Percentiles rank a stretch among this genome's conserved stretches.
Evolutionary conservation across 2,797 vertebrate species (phyloP).

Genomic region (Huso huso): DNA sequence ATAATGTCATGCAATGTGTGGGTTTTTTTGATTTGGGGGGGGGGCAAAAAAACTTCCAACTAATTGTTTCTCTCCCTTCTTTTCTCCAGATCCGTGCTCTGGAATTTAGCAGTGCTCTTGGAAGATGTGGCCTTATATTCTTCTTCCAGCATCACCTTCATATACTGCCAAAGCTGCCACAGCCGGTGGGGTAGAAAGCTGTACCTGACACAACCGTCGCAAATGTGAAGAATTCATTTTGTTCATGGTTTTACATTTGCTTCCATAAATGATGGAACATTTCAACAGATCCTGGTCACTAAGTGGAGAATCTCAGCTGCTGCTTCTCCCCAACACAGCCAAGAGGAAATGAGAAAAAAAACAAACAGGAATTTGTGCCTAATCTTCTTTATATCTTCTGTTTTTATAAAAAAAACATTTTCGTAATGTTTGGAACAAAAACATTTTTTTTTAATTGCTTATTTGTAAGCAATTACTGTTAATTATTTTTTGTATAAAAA

Average conservation of each 20-base stretch:
- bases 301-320: conserved; percentile 33
- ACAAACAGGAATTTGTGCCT: conserved; percentile 72
- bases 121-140: conserved; percentile 74
- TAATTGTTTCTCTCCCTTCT: conserved; percentile 16
- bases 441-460: conserved; percentile 58
- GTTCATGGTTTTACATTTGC: conserved; percentile 40
- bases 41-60: background rate
- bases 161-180: conserved; percentile 77
- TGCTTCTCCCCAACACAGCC: conserved; percentile 50
- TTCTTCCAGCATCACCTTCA: conserved; percentile 60
- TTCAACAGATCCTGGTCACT: too few species aligned
- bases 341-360: conserved; percentile 56
- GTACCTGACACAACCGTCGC: conserved; percentile 66
- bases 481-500: conserved; percentile 24
- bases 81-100: conserved; percentile 44
- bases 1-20: background rate
- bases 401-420: conserved; percentile 67
- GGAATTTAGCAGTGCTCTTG: conserved; percentile 59
- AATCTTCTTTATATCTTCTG: conserved; percentile 73
- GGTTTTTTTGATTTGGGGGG: background rate
- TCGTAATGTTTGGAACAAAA: conserved; percentile 63
- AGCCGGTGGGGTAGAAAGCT: conserved; percentile 63
- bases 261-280: conserved; percentile 53
- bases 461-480: conserved; percentile 66
- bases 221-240: conserved; percentile 71